Conservation (phyloP, 2,888 invertebrate genomes). For the Acrobeloides nanus region DNA sequence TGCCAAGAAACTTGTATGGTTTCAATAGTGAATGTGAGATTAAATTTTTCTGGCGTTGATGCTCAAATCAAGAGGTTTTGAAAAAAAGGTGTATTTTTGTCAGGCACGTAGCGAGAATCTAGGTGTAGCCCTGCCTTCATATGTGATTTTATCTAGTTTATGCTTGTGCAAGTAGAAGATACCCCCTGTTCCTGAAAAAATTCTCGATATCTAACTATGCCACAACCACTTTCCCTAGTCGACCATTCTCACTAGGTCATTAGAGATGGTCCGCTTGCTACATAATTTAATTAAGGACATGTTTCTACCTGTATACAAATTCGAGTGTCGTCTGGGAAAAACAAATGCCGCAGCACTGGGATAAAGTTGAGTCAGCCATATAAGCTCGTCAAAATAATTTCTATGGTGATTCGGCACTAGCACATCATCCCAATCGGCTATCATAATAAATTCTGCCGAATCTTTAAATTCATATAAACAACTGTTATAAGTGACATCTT, state of each 20-base stretch:
- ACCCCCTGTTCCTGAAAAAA: too few species aligned
- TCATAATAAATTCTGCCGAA: conserved; percentile 24
- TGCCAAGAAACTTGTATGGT: conserved; percentile 4
- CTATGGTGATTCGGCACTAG: conserved; percentile 15
- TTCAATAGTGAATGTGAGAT: conserved; percentile 5
- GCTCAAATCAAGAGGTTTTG: conserved; percentile 5
- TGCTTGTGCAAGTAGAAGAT: too few species aligned
- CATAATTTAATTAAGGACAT: background rate
- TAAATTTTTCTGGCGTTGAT: conserved; percentile 5
- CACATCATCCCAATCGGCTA: conserved; percentile 32
- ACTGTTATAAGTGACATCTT: conserved; percentile 18
- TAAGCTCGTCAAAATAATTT: conserved; percentile 15
- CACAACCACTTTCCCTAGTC: too few species aligned
- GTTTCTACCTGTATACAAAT: conserved; percentile 10
- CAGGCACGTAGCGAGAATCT: too few species aligned
- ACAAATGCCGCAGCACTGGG: conserved; percentile 19
- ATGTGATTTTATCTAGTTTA: too few species aligned
- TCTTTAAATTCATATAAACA: conserved; percentile 30
- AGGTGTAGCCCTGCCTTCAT: too few species aligned
- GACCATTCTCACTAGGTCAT: conserved; percentile 1
- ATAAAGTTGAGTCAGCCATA: conserved; percentile 15
- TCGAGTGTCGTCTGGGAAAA: conserved; percentile 15
- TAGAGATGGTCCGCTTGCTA: background rate
- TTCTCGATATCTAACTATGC: too few species aligned
- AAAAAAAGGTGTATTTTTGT: background rate